Base-by-base conservation (phyloP, 1,140 invertebrate species). In the Drosophila ohnishii region DNA sequence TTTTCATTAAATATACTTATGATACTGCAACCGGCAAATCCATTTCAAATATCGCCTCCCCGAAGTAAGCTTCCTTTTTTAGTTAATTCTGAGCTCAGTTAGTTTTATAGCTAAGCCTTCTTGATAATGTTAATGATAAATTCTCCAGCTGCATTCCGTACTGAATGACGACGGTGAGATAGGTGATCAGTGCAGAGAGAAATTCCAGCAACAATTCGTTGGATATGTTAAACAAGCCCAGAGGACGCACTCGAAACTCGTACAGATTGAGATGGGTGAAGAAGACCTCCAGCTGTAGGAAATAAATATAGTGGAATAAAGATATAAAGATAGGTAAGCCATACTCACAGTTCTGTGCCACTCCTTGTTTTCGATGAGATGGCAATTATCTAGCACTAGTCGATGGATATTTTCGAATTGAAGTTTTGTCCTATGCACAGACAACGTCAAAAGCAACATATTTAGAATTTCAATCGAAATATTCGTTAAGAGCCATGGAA, bases 121-220 rank as follows among this genome's bases (percentile, higher is more conserved):
- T 30, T 44, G 5, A 44, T 7, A 45, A 13, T 3, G 5, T 11
- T 13, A 19, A 3, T 3, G 19, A 22, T 22, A 32, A 28, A 30
- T 0, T 8, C 0, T 19, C 8, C 25, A 19, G 35, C 5, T 82
- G 60, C 50, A 70, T 60, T n/a, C 30, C 30, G 14, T 61, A 75
- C 50, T 83, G 80, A 19, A 83, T 19, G 4, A 81, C 45, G n/a
- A 71, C 67, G 7, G 62, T 78, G 9, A 81, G 44, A 30, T 81
- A 83, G 44, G 75, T 78, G 39, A 78, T 19, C 55, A 83, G 13
- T 2, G 55, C 65, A 2, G 80, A 83, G 2, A 83, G 22, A 44
- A 75, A 83, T n/a, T 67, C 28, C 56, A 81, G 30, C 3, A 81
- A 67, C 10, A 83, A 37, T 39, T 75, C 55, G 22, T 83, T 83